phyloP scores from a whole-genome alignment of 2,888 invertebrate species.

The Lordiphosa fenestrarum region DNA sequence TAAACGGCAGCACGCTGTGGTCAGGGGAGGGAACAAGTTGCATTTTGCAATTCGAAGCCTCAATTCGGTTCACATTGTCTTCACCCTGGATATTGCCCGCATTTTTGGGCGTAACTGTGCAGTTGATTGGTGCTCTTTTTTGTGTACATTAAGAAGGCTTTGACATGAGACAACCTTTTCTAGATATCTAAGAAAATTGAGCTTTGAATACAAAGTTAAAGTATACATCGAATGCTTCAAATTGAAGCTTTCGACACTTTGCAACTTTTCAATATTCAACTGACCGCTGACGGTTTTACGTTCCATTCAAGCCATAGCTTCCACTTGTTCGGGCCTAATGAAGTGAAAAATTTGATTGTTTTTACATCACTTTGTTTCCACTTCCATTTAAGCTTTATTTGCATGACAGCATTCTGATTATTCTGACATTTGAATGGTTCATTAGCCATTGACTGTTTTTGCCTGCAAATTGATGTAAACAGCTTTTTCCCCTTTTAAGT shows the following conservation, averaged over 20 bases:
- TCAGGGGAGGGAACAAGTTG: constrained; percentile 24
- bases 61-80: constrained; percentile 42
- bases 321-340: constrained; percentile 11
- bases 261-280: no score
- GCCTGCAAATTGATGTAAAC: constrained; percentile 5
- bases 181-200: not conserved
- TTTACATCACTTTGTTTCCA: not conserved
- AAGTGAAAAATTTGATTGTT: constrained; percentile 15
- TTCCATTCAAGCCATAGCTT: constrained; percentile 1
- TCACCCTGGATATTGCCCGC: constrained; percentile 50
- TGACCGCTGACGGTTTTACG: no score
- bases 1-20: constrained; percentile 26
- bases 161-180: not conserved
- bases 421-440: constrained; percentile 22
- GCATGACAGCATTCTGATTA: constrained; percentile 15
- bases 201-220: no score
- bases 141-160: constrained; percentile 4
- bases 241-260: no score
- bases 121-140: constrained; percentile 14
- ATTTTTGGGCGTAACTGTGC: constrained; percentile 18
- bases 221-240: no score
- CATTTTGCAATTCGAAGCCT: constrained; percentile 41
- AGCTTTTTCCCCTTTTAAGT: not conserved
- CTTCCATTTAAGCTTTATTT: constrained; percentile 7
- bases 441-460: constrained; percentile 15